phyloP scores from a whole-genome alignment of 2,113 vertebrate species.

The Hippopotamus amphibius region DNA sequence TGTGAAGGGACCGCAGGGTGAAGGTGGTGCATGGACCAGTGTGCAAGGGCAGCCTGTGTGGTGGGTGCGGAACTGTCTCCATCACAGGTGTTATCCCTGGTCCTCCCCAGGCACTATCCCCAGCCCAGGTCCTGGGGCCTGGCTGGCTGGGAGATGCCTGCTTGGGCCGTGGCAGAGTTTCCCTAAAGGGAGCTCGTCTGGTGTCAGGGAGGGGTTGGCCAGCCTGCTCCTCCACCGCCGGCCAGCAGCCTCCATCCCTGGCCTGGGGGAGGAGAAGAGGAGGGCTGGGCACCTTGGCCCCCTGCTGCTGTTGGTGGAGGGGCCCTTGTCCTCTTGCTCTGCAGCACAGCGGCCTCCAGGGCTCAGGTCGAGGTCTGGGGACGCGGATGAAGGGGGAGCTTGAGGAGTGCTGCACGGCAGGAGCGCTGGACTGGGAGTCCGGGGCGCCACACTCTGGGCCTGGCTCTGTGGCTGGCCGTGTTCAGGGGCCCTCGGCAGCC shows the following conservation, averaged over 20 bases:
- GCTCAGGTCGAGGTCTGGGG: neutral
- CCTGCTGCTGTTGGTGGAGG: neutral
- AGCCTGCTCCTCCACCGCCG: neutral
- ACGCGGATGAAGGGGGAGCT: neutral
- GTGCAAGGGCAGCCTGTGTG: neutral
- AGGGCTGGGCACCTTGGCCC: neutral
- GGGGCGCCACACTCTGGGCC: fast-evolving
- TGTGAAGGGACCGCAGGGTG: neutral
- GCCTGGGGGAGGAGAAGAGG: no score
- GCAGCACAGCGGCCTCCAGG: neutral
- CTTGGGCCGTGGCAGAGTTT: neutral
- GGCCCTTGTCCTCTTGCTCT: neutral
- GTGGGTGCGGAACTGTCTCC: neutral
- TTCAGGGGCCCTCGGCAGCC: neutral
- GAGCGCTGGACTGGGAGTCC: neutral
- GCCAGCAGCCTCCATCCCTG: neutral
- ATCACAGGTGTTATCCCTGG: neutral
- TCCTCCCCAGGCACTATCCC: neutral
- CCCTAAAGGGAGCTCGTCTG: neutral
- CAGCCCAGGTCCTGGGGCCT: neutral
- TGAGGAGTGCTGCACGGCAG: fast-evolving
- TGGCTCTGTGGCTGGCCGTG: neutral
- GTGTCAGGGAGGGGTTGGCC: neutral
- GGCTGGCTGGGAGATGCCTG: neutral
- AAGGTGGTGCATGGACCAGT: no score